phyloP scores from a whole-genome alignment of 2,797 vertebrate genomes.

The Orestias chungarensis region DNA sequence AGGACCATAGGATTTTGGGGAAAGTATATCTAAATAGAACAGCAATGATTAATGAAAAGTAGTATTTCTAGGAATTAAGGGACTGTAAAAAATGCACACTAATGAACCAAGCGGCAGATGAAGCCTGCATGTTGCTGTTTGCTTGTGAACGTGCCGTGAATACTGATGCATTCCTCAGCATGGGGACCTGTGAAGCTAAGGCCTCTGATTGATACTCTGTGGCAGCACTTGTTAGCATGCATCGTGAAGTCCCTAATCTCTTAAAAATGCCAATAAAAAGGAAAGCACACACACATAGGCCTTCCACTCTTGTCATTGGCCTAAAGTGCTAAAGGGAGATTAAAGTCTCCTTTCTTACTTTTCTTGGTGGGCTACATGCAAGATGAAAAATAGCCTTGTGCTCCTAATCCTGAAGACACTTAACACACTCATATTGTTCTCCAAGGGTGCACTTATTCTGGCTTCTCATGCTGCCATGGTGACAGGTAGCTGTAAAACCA shows the following conservation, averaged over 20 bases:
- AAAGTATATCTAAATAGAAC: too few species aligned
- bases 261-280: slow-evolving; percentile 28
- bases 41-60: too few species aligned
- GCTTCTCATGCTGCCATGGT: slow-evolving; percentile 78
- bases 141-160: slow-evolving; percentile 59
- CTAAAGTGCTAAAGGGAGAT: slow-evolving; percentile 68
- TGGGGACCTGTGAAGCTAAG: slow-evolving; percentile 47
- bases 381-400: slow-evolving; percentile 72
- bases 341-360: slow-evolving; percentile 70
- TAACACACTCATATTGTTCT: slow-evolving; percentile 67
- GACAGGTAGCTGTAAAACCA: slow-evolving; percentile 71
- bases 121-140: slow-evolving; percentile 39
- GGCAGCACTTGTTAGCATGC: slow-evolving; percentile 76
- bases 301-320: slow-evolving; percentile 55
- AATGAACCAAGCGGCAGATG: slow-evolving; percentile 28
- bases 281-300: slow-evolving; percentile 24
- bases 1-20: too few species aligned
- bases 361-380: slow-evolving; percentile 65
- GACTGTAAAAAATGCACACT: slow-evolving; percentile 15
- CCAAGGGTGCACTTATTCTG: slow-evolving; percentile 68
- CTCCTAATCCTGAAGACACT: slow-evolving; percentile 74
- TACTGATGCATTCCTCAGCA: slow-evolving; percentile 55
- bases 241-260: slow-evolving; percentile 66
- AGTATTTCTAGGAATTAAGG: not conserved
- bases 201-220: slow-evolving; percentile 80